A percentile compares a stretch with the other conserved stretches of the same genome.
Evolutionary conservation across 2,888 invertebrate genomes (phyloP).

Genomic region (Archips xylosteana): DNA sequence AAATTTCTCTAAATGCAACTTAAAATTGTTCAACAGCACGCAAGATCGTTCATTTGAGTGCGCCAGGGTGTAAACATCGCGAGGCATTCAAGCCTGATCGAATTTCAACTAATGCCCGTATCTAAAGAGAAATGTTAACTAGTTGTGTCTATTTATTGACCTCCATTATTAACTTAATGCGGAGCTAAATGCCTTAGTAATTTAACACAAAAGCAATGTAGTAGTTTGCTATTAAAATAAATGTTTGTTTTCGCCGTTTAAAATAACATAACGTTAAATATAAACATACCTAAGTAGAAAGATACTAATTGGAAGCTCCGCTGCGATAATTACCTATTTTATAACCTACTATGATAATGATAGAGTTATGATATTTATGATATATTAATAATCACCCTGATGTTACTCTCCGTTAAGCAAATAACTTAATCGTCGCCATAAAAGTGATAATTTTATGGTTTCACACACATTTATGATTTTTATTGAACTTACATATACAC

Average conservation of each 20-base stretch:
- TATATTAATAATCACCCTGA: slow-evolving; percentile 43
- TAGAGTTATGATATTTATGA: slow-evolving; percentile 40
- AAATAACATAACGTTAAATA: not conserved
- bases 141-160: slow-evolving; percentile 56
- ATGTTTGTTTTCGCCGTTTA: not conserved
- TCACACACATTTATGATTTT: slow-evolving; percentile 24
- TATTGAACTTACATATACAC: not conserved
- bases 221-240: not conserved
- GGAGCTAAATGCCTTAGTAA: slow-evolving; percentile 31
- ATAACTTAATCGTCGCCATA: slow-evolving; percentile 24
- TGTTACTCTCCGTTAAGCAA: slow-evolving; percentile 4
- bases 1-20: slow-evolving; percentile 18
- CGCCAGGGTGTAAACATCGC: slow-evolving; percentile 55
- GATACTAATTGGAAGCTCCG: no score
- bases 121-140: slow-evolving; percentile 61
- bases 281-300: no score
- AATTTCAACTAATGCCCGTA: slow-evolving; percentile 71
- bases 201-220: slow-evolving; percentile 8
- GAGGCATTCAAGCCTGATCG: slow-evolving; percentile 60
- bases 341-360: slow-evolving; percentile 45
- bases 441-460: slow-evolving; percentile 24
- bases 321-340: not conserved
- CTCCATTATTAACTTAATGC: slow-evolving; percentile 44
- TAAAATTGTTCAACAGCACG: slow-evolving; percentile 71
- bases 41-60: slow-evolving; percentile 60